Percentiles rank a stretch among this genome's conserved stretches.
Conservation (phyloP, 2,113 vertebrate species). For the Sinocyclocheilus anshuiensis region DNA sequence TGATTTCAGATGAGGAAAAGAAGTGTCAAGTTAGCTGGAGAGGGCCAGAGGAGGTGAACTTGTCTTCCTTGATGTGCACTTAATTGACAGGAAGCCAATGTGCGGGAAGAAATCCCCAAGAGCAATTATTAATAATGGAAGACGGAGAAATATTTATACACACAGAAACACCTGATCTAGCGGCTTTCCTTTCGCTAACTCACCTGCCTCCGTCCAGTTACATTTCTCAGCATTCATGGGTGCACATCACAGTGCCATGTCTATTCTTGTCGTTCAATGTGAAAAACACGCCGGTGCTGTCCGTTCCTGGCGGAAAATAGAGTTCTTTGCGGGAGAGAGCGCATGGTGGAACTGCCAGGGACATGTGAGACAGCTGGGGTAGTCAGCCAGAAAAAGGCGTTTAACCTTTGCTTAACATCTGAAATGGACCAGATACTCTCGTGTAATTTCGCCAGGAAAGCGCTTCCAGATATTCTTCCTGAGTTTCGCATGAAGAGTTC, state of each 20-base stretch:
- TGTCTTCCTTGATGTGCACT: slow-evolving; percentile 73
- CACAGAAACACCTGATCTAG: slow-evolving; percentile 62
- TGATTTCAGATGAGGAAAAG: slow-evolving; percentile 67
- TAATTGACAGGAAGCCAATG: slow-evolving; percentile 73
- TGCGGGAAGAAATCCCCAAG: slow-evolving; percentile 62
- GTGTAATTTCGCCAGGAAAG: background rate
- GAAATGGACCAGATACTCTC: slow-evolving; percentile 19
- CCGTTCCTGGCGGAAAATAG: slow-evolving; percentile 9
- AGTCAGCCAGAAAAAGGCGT: background rate
- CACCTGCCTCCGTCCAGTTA: slow-evolving; percentile 64
- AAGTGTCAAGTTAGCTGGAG: slow-evolving; percentile 58
- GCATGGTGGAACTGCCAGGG: background rate
- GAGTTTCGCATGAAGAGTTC: slow-evolving; percentile 5
- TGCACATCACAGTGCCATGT: background rate
- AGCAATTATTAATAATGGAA: slow-evolving; percentile 74
- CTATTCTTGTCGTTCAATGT: background rate
- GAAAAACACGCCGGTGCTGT: background rate
- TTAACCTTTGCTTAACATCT: slow-evolving; percentile 22
- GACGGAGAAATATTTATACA: slow-evolving; percentile 62
- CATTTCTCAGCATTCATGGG: background rate
- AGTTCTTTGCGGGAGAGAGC: background rate
- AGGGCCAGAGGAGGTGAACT: slow-evolving; percentile 69
- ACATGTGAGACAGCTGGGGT: background rate
- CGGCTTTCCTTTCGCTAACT: slow-evolving; percentile 58
- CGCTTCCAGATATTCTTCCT: slow-evolving; percentile 1